Conservation (phyloP, 2,888 invertebrate genomes). For the Ophonus ardosiacus region DNA sequence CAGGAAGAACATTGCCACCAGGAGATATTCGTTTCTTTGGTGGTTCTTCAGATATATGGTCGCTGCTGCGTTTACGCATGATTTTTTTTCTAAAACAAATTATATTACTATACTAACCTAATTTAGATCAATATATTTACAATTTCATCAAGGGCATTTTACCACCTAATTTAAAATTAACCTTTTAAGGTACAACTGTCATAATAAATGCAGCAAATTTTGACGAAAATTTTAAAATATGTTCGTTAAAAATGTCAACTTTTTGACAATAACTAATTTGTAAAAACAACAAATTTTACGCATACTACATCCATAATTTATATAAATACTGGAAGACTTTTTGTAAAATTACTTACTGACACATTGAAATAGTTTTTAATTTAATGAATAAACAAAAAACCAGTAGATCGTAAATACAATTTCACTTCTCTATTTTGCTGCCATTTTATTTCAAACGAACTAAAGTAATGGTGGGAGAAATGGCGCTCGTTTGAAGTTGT, state of each 20-base stretch:
- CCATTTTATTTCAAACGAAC: slow-evolving; percentile 51
- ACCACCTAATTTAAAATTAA: neutral
- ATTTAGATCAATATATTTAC: slow-evolving; percentile 1
- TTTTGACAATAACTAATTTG: slow-evolving; percentile 14
- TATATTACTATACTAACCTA: slow-evolving; percentile 24
- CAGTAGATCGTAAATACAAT: slow-evolving; percentile 39
- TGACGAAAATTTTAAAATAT: slow-evolving; percentile 35
- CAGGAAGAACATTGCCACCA: slow-evolving; percentile 55
- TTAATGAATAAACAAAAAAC: slow-evolving; percentile 10
- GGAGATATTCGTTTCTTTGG: slow-evolving; percentile 60
- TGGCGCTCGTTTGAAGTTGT: slow-evolving; percentile 48
- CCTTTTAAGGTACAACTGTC: neutral
- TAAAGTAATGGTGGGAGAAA: slow-evolving; percentile 4
- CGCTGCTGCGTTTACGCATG: slow-evolving; percentile 59
- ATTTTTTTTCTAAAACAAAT: slow-evolving; percentile 55
- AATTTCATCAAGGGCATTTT: neutral
- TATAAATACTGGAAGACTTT: neutral
- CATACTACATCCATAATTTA: neutral
- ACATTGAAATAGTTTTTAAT: slow-evolving; percentile 50
- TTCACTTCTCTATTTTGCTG: slow-evolving; percentile 61
- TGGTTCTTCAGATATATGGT: slow-evolving; percentile 52
- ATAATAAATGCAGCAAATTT: neutral
- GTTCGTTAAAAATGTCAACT: slow-evolving; percentile 51
- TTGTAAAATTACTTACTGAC: slow-evolving; percentile 55
- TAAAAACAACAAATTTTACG: neutral